Evolutionary conservation across 2,113 vertebrate genomes (phyloP).

Genomic region (Ctenomys sociabilis): DNA sequence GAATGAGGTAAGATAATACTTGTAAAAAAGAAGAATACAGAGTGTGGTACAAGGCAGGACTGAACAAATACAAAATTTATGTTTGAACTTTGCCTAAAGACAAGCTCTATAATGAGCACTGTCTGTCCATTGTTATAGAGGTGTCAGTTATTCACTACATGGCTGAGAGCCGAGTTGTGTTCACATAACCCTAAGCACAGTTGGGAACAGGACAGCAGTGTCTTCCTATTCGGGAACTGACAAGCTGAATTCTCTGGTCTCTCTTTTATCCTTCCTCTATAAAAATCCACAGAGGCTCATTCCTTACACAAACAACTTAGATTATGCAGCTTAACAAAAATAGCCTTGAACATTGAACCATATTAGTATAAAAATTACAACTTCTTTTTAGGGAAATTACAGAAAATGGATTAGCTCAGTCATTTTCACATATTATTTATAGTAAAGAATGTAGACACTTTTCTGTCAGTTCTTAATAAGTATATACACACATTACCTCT

Average conservation of each 20-base stretch:
- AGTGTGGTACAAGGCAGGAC: not conserved
- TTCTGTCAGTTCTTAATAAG: conserved; percentile 31
- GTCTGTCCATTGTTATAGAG: not conserved
- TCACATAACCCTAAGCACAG: not conserved
- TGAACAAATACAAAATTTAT: conserved; percentile 24
- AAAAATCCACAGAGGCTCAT: not conserved
- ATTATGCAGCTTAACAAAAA: not conserved
- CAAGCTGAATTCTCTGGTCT: not conserved
- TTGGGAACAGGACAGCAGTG: not conserved
- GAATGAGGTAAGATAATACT: not conserved
- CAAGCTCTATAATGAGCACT: not conserved
- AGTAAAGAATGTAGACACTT: not conserved
- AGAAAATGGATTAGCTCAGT: not conserved
- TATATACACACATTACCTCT: not conserved
- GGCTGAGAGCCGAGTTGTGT: not conserved
- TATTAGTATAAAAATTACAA: not conserved
- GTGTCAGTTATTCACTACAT: not conserved
- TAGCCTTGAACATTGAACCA: not conserved
- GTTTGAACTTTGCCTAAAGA: not conserved
- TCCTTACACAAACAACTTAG: not conserved
- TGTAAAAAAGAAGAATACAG: not conserved
- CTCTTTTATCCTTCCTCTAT: not conserved
- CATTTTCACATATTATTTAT: not conserved
- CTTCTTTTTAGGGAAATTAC: not conserved
- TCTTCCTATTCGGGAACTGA: not conserved